phyloP scores from a whole-genome alignment of 1,140 invertebrate genomes.

The Drosophila grimshawi region DNA sequence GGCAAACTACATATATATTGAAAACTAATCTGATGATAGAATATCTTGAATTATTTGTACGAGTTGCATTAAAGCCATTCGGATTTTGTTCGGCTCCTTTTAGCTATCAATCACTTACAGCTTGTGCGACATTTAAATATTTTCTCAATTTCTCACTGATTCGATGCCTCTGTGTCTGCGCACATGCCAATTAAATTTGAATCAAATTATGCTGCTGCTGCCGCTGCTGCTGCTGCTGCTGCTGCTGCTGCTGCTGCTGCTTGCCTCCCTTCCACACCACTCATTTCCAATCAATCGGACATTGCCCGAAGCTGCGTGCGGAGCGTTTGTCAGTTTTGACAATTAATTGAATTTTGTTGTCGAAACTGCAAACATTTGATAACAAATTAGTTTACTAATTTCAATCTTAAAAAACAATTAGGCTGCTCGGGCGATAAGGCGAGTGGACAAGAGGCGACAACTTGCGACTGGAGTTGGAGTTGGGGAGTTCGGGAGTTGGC shows the following conservation, averaged over 20 bases:
- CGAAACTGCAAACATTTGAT: constrained; percentile 84
- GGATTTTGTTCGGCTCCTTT: constrained; percentile 3
- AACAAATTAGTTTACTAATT: constrained; percentile 84
- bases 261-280: constrained; percentile 1
- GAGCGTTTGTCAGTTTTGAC: constrained; percentile 71
- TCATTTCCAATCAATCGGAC: not conserved
- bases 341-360: constrained; percentile 84
- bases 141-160: constrained; percentile 69
- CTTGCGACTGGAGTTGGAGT: constrained; percentile 54
- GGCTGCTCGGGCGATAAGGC: constrained; percentile 42
- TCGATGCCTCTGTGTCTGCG: constrained; percentile 34
- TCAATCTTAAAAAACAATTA: constrained; percentile 84
- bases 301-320: constrained; percentile 33
- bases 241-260: constrained; percentile 22
- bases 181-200: constrained; percentile 77
- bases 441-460: constrained; percentile 54
- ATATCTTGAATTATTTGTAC: not conserved
- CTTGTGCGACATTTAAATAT: constrained; percentile 66
- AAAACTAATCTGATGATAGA: not conserved
- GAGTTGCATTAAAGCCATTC: not conserved
- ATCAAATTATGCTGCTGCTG: constrained; percentile 70
- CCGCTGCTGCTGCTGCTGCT: constrained; percentile 18
- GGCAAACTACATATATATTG: not conserved
- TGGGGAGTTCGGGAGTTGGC: not conserved
- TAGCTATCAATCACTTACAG: constrained; percentile 62